These are phyloP conservation scores for Agrotis ipsilon DNA, from an alignment of 2,888 invertebrate genomes.

Conservation along the genomic window DNA sequence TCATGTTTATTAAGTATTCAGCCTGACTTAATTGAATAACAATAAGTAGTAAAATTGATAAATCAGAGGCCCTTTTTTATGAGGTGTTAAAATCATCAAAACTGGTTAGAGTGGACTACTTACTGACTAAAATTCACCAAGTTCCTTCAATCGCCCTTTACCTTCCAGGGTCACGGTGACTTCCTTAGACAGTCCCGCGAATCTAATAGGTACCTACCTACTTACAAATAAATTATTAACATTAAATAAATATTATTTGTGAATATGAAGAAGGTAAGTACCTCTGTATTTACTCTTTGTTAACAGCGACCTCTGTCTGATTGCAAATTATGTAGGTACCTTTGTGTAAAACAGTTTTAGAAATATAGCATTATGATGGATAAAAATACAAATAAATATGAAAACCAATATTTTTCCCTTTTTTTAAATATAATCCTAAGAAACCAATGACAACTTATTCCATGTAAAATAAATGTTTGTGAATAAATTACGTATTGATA, in stretches of 20 bases:
- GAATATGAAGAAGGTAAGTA: too few species aligned
- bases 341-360: conserved; percentile 2
- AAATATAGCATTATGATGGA: neutral
- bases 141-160: too few species aligned
- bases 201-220: too few species aligned
- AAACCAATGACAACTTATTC: conserved; percentile 16
- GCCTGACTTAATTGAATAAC: conserved; percentile 8
- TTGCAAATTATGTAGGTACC: neutral
- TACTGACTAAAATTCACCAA: too few species aligned
- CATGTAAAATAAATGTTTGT: conserved; percentile 45
- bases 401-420: neutral
- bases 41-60: neutral
- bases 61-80: neutral
- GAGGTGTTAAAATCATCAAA: too few species aligned
- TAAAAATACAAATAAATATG: conserved; percentile 27
- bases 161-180: too few species aligned
- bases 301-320: too few species aligned
- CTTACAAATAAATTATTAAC: too few species aligned
- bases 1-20: conserved; percentile 1
- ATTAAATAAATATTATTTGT: too few species aligned
- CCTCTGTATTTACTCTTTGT: too few species aligned
- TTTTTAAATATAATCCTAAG: conserved; percentile 30
- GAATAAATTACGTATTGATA: conserved; percentile 44
- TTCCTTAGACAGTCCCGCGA: too few species aligned
- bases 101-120: too few species aligned